phyloP scores from a whole-genome alignment of 1,140 invertebrate genomes.

The Helicoverpa armigera region DNA sequence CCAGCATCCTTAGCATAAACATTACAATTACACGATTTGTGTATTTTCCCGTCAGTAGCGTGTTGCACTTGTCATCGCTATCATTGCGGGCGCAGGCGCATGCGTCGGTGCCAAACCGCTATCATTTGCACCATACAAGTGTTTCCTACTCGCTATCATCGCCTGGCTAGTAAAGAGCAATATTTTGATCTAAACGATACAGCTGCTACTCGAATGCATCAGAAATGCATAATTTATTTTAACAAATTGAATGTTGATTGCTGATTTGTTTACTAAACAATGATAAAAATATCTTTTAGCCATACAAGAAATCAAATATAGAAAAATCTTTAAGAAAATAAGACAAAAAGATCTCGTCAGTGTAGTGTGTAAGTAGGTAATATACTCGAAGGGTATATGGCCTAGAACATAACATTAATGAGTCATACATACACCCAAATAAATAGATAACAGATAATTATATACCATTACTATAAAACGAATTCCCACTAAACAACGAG shows the following conservation, averaged over 20 bases:
- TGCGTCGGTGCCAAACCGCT: not conserved
- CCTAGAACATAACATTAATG: no score
- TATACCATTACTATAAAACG: no score
- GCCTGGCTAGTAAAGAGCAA: not conserved
- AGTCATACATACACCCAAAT: no score
- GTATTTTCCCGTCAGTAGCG: not conserved
- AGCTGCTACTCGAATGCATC: not conserved
- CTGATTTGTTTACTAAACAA: no score
- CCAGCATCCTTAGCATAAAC: not conserved
- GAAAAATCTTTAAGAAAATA: no score
- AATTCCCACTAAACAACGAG: not conserved
- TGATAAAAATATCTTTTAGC: no score
- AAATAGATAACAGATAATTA: no score
- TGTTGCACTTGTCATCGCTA: not conserved
- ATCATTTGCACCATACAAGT: not conserved
- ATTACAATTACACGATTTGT: not conserved
- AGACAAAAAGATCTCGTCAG: no score
- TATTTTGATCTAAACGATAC: constrained; percentile 3
- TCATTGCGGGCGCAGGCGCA: not conserved
- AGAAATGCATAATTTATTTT: constrained; percentile 1
- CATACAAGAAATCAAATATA: no score
- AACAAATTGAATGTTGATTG: not conserved
- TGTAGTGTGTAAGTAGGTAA: no score
- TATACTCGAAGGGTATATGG: no score
- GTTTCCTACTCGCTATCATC: not conserved